Conservation (phyloP, 2,113 vertebrate species). For the Octodon degus region DNA sequence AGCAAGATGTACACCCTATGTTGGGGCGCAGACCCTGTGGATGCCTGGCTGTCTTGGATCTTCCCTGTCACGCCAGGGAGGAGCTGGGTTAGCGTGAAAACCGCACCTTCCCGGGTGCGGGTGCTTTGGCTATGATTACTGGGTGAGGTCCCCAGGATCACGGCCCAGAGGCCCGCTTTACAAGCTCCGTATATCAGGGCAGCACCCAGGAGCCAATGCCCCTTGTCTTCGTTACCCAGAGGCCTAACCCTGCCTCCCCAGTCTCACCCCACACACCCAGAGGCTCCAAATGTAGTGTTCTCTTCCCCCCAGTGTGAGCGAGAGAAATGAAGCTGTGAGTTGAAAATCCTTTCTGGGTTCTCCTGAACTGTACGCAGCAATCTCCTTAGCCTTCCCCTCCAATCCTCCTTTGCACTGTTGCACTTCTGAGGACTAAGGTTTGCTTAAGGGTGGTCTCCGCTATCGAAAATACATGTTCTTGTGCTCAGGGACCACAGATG, state of each 20-base stretch:
- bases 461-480: neutral
- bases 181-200: neutral
- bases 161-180: neutral
- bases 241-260: constrained; percentile 11
- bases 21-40: neutral
- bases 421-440: neutral
- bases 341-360: neutral
- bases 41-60: neutral
- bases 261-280: neutral
- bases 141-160: constrained; percentile 31
- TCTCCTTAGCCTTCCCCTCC: neutral
- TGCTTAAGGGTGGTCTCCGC: neutral
- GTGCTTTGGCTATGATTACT: neutral
- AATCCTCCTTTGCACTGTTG: too few relatives aligned
- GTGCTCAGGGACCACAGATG: constrained; percentile 9
- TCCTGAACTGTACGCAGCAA: neutral
- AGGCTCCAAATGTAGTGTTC: constrained; percentile 31
- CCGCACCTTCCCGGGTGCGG: constrained; percentile 26
- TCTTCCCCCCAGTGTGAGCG: neutral
- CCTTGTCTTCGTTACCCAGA: neutral
- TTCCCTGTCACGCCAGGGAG: neutral
- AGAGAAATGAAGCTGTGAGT: neutral
- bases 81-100: constrained; percentile 15
- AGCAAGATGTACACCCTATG: neutral
- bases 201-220: neutral